Evolutionary conservation across 2,888 invertebrate species (phyloP).

Genomic region (Bedellia somnulentella): DNA sequence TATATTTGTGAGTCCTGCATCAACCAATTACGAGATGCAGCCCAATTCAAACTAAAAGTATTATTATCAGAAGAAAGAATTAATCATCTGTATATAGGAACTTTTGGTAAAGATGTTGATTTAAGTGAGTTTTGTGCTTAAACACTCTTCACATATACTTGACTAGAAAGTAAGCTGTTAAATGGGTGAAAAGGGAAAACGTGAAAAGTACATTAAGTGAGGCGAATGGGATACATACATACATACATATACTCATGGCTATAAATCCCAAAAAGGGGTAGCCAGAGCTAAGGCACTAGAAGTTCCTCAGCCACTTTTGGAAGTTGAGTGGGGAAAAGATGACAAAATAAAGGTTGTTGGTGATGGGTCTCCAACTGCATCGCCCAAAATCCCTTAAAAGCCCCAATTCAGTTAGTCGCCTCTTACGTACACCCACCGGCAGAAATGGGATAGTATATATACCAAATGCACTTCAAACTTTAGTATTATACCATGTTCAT

Average conservation of each 20-base stretch:
- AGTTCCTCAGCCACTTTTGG: no score
- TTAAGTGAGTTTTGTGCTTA: neutral
- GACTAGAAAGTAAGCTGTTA: neutral
- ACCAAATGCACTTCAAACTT: no score
- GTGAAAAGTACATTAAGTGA: neutral
- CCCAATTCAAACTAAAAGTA: conserved; percentile 13
- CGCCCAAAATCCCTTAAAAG: no score
- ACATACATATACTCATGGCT: neutral
- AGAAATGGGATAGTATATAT: no score
- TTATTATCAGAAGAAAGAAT: conserved; percentile 9
- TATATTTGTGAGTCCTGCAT: conserved; percentile 16
- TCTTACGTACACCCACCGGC: no score
- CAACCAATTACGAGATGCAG: conserved; percentile 10
- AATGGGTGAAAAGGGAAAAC: neutral
- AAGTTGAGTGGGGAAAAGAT: no score
- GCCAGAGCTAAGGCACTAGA: no score
- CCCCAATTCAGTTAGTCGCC: no score
- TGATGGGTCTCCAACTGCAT: no score
- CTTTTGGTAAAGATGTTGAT: neutral
- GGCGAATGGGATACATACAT: neutral
- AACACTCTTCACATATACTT: neutral
- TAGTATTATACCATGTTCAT: no score
- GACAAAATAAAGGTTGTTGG: no score
- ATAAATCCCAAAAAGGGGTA: no score
- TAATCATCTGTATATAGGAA: neutral